These are phyloP conservation scores for Parnassius glacialis DNA, from an alignment of 2,888 invertebrate genomes.

Conservation along the genomic window DNA sequence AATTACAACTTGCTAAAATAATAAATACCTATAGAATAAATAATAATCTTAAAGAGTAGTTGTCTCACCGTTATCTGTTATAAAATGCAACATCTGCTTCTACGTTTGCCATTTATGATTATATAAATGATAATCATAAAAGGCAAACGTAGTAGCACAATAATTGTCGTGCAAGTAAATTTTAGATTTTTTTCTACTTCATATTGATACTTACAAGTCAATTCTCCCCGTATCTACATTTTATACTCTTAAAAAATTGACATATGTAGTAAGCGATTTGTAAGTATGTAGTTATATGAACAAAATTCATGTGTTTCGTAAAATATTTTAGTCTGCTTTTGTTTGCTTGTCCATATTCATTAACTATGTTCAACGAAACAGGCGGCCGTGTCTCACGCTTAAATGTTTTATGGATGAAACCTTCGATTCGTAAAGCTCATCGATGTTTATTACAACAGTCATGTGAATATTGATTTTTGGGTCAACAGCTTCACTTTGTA, in stretches of 20 bases:
- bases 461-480: constrained; percentile 77
- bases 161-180: not conserved
- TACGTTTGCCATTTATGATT: not conserved
- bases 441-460: constrained; percentile 63
- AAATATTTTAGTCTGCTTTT: constrained; percentile 11
- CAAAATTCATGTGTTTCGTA: no score
- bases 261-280: no score
- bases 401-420: constrained; percentile 70
- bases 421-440: constrained; percentile 72
- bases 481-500: constrained; percentile 68
- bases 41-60: constrained; percentile 2
- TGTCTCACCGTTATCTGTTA: not conserved
- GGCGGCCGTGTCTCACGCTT: constrained; percentile 44
- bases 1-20: constrained; percentile 24
- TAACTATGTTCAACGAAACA: constrained; percentile 33
- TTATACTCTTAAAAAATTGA: no score
- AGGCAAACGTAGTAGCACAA: no score
- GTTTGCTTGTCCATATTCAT: constrained; percentile 25
- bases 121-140: no score
- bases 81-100: not conserved
- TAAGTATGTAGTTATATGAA: no score
- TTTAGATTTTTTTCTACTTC: not conserved
- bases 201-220: not conserved
- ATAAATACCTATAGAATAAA: constrained; percentile 1
- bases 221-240: no score